phyloP scores from a whole-genome alignment of 2,888 invertebrate genomes.

The Chamaedrilus cognettii region DNA sequence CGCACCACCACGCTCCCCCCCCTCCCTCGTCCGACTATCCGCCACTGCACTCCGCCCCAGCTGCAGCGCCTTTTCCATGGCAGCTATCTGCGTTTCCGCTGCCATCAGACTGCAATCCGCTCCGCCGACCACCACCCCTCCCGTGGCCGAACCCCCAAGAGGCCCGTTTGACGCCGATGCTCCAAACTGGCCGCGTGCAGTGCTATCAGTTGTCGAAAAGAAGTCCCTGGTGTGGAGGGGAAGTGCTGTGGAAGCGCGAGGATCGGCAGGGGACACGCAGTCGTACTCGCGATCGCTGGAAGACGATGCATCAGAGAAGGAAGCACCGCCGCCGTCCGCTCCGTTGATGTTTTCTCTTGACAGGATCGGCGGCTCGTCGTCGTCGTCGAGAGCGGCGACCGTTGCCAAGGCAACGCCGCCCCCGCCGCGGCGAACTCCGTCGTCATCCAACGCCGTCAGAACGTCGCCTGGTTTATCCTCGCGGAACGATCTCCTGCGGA shows the following conservation, averaged over 20 bases:
- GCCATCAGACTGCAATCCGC: not conserved
- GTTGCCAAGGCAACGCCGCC: not conserved
- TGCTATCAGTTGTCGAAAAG: not conserved
- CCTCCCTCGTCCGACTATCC: not conserved
- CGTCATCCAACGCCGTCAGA: no score
- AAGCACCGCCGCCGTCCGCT: not conserved
- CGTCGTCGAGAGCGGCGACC: not conserved
- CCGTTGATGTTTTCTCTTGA: constrained; percentile 7
- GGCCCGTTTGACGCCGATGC: not conserved
- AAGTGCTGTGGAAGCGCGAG: not conserved
- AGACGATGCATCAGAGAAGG: not conserved
- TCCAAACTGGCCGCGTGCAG: not conserved
- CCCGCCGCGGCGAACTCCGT: not conserved
- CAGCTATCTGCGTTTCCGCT: constrained; percentile 2
- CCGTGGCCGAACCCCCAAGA: not conserved
- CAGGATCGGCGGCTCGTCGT: not conserved
- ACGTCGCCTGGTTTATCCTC: no score
- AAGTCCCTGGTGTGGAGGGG: not conserved
- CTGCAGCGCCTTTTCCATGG: constrained; percentile 5
- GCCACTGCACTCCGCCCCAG: not conserved
- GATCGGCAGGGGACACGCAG: not conserved
- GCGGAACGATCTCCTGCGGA: no score
- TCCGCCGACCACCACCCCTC: no score
- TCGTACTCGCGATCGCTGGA: not conserved
- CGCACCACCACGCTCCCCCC: not conserved